phyloP scores from a whole-genome alignment of 2,888 invertebrate species.

The Cheilosia impressa region DNA sequence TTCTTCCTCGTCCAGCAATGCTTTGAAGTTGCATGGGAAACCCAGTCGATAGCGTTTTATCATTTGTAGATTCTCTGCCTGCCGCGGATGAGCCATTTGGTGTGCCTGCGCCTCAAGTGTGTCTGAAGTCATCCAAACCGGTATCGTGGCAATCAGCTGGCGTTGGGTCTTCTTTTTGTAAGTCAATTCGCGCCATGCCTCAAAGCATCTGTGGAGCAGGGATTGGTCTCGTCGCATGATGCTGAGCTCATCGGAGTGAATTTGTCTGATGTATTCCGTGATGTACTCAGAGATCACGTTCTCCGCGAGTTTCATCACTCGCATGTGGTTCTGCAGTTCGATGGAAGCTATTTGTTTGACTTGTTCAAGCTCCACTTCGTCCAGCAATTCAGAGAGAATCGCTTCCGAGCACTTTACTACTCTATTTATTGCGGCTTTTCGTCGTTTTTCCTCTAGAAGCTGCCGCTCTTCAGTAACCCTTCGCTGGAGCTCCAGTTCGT shows the following conservation, averaged over 20 bases:
- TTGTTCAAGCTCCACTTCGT: slow-evolving; percentile 72
- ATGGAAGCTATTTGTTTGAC: slow-evolving; percentile 77
- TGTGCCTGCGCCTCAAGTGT: slow-evolving; percentile 76
- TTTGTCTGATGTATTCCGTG: slow-evolving; percentile 78
- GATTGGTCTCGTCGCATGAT: slow-evolving; percentile 78
- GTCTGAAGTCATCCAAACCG: slow-evolving; percentile 85
- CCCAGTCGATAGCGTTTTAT: slow-evolving; percentile 85
- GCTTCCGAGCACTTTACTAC: slow-evolving; percentile 21
- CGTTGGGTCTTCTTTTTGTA: slow-evolving; percentile 83
- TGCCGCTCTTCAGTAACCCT: slow-evolving; percentile 22
- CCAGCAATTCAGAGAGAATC: slow-evolving; percentile 49
- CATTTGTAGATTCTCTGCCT: slow-evolving; percentile 83
- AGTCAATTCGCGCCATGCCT: slow-evolving; percentile 84
- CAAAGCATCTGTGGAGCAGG: slow-evolving; percentile 82
- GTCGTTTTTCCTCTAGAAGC: slow-evolving; percentile 30
- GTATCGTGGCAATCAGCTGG: slow-evolving; percentile 85
- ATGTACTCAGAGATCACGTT: slow-evolving; percentile 77
- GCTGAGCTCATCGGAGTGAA: slow-evolving; percentile 82
- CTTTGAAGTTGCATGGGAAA: slow-evolving; percentile 79
- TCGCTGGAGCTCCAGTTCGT: slow-evolving; percentile 54
- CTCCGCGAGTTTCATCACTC: slow-evolving; percentile 76
- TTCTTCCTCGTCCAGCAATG: slow-evolving; percentile 67
- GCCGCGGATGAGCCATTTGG: slow-evolving; percentile 83
- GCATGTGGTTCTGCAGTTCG: slow-evolving; percentile 77
- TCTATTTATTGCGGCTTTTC: background rate